Percentiles rank a stretch among this genome's conserved stretches.
Evolutionary conservation across 2,797 vertebrate species (phyloP).

Genomic region (Microctenopoma steveboyesi): DNA sequence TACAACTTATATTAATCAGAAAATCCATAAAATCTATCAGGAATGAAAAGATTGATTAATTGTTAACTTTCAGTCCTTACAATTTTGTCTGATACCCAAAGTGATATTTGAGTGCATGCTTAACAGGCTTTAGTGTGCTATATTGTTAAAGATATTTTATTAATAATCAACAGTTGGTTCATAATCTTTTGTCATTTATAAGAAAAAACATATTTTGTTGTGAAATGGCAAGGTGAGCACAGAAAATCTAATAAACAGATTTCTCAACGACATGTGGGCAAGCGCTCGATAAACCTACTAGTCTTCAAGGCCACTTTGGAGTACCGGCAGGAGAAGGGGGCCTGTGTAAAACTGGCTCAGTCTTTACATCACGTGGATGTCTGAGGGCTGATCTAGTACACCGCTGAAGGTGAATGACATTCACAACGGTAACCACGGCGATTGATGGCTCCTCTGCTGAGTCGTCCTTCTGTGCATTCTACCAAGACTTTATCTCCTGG

Average conservation of each 20-base stretch:
- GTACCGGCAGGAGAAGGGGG: not conserved
- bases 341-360: not conserved
- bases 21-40: not conserved
- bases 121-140: not conserved
- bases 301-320: slow-evolving; percentile 24
- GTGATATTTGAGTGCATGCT: not conserved
- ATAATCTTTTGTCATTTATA: not conserved
- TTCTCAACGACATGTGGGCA: slow-evolving; percentile 11
- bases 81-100: not conserved
- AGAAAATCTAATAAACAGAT: slow-evolving; percentile 2
- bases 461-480: slow-evolving; percentile 35
- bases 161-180: not conserved
- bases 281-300: slow-evolving; percentile 10
- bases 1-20: not conserved
- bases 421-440: slow-evolving; percentile 53
- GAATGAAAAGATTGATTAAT: not conserved
- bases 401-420: slow-evolving; percentile 70
- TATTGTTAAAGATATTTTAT: not conserved
- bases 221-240: not conserved
- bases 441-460: slow-evolving; percentile 56
- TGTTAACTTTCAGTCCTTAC: too few relatives aligned
- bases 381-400: slow-evolving; percentile 26
- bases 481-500: slow-evolving; percentile 48
- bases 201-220: not conserved
- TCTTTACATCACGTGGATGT: slow-evolving; percentile 24